Evolutionary conservation across 2,113 vertebrate species (phyloP).

Genomic region (Manacus vitellinus): DNA sequence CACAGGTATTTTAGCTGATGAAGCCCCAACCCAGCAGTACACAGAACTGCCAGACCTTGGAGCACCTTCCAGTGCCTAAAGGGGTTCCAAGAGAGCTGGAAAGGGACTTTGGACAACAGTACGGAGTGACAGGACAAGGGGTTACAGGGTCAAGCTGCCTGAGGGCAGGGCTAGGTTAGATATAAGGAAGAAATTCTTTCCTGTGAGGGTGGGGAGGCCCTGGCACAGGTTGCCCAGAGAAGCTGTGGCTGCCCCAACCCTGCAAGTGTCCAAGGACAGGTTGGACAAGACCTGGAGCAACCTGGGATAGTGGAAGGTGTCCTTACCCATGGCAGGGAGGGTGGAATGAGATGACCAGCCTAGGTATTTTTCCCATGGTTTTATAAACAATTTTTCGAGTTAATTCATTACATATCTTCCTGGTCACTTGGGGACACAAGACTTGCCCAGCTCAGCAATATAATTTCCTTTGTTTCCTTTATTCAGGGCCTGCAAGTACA

Average conservation of each 20-base stretch:
- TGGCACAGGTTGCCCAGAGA: neutral
- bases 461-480: neutral
- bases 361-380: neutral
- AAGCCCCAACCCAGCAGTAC: neutral
- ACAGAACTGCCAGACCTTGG: neutral
- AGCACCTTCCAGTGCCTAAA: neutral
- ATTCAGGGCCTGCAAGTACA: neutral
- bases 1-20: neutral
- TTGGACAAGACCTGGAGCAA: neutral
- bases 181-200: neutral
- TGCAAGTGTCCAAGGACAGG: neutral
- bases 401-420: neutral
- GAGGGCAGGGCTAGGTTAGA: neutral
- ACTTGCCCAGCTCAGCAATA: neutral
- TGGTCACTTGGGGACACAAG: rapidly evolving
- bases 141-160: neutral
- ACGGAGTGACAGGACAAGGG: neutral
- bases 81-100: neutral
- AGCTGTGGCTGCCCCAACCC: neutral
- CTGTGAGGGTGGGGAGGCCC: neutral
- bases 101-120: neutral
- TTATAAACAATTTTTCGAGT: neutral
- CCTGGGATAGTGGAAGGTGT: neutral
- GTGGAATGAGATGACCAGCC: neutral
- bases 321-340: neutral